Evolutionary conservation across 92 coral and sea anemone species (phyloP).

Genomic region (Pocillopora meandrina): DNA sequence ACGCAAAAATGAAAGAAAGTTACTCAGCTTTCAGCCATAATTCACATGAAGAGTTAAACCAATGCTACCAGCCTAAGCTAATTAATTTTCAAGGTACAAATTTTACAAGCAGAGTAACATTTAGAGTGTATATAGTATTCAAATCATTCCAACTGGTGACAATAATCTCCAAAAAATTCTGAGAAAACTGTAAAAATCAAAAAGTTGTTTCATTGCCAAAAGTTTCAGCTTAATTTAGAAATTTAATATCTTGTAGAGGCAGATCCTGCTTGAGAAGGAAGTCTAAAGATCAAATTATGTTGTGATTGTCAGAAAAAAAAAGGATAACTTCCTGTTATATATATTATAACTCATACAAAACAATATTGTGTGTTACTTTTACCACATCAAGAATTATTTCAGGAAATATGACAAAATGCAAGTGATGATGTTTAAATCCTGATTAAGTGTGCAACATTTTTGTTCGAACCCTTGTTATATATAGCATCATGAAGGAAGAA

Average conservation of each 20-base stretch:
- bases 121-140: no score
- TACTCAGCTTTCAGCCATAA: no score
- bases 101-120: no score
- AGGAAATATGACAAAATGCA: not conserved
- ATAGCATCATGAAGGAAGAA: not conserved
- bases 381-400: not conserved
- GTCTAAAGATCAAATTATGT: not conserved
- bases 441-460: not conserved
- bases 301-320: not conserved
- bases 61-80: no score
- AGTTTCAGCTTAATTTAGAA: not conserved
- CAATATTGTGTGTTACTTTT: not conserved
- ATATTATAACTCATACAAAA: not conserved
- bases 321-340: not conserved
- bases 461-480: not conserved
- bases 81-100: no score
- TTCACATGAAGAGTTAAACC: no score
- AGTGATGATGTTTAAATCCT: not conserved
- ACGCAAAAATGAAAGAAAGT: no score
- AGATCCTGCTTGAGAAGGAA: not conserved
- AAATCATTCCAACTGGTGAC: no score
- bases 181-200: no score
- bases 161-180: no score
- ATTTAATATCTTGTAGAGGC: not conserved
- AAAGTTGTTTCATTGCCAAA: no score